These are phyloP conservation scores for Hemaris fuciformis DNA, from an alignment of 2,888 invertebrate species.

Conservation along the genomic window DNA sequence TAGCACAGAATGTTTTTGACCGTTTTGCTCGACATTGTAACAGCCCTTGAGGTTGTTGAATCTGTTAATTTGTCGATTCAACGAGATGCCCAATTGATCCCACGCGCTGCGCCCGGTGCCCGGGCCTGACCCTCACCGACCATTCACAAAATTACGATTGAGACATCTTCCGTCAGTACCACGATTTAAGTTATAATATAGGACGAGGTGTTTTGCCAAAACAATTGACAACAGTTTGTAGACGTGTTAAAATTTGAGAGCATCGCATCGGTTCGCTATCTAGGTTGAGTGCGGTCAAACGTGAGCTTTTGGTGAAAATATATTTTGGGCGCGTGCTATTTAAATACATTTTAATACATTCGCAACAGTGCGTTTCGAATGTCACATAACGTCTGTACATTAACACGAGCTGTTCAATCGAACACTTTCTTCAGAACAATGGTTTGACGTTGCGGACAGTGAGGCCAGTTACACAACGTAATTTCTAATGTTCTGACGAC, in stretches of 20 bases:
- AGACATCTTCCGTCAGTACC: slow-evolving; percentile 68
- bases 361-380: background rate
- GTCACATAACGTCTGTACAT: background rate
- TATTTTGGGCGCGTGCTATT: slow-evolving; percentile 12
- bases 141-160: slow-evolving; percentile 69
- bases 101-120: slow-evolving; percentile 54
- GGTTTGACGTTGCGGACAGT: background rate
- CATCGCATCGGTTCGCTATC: background rate
- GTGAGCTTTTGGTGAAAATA: slow-evolving; percentile 16
- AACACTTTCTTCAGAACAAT: background rate
- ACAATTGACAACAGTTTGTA: background rate
- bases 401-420: background rate
- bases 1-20: background rate
- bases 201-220: background rate
- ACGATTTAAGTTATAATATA: slow-evolving; percentile 30
- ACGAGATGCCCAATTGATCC: slow-evolving; percentile 70
- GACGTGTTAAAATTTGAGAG: background rate
- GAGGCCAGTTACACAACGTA: background rate
- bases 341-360: background rate
- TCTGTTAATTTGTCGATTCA: slow-evolving; percentile 68
- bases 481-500: background rate
- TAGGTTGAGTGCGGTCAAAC: slow-evolving; percentile 19
- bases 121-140: slow-evolving; percentile 57
- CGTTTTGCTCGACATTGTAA: background rate
- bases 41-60: slow-evolving; percentile 13